These are phyloP conservation scores for Boulengeromyrus knoepffleri DNA, from an alignment of 2,113 vertebrate species.

Conservation along the genomic window DNA sequence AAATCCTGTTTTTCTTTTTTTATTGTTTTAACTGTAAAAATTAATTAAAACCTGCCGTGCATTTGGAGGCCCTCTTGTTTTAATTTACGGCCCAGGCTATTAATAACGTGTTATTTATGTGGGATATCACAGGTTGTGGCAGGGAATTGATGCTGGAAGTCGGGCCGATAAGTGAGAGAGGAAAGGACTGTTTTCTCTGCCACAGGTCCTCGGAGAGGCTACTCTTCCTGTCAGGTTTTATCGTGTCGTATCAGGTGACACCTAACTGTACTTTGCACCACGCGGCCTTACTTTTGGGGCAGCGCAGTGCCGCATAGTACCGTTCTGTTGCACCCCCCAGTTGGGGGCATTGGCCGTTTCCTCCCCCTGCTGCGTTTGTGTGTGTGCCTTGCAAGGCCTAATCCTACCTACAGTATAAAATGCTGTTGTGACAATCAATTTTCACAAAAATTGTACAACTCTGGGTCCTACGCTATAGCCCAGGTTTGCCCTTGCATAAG, in stretches of 20 bases:
- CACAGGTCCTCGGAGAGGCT: not conserved
- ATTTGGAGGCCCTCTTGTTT: constrained; percentile 20
- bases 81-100: constrained; percentile 26
- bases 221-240: not conserved
- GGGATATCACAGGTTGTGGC: constrained; percentile 4
- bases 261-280: not conserved
- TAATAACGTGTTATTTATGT: constrained; percentile 28
- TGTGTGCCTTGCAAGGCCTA: not conserved
- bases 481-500: not conserved
- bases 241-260: not conserved
- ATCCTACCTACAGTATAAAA: not conserved
- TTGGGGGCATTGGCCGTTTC: not conserved
- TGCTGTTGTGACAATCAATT: not conserved
- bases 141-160: constrained; percentile 11
- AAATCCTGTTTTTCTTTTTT: constrained; percentile 23
- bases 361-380: not conserved
- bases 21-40: constrained; percentile 32
- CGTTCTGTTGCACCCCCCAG: not conserved
- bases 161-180: not conserved
- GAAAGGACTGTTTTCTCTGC: not conserved
- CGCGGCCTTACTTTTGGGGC: not conserved
- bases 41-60: constrained; percentile 26
- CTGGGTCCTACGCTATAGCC: not conserved
- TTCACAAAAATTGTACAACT: not conserved
- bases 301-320: not conserved